phyloP scores from a whole-genome alignment of 2,113 vertebrate species.

The Tupaia chinensis region DNA sequence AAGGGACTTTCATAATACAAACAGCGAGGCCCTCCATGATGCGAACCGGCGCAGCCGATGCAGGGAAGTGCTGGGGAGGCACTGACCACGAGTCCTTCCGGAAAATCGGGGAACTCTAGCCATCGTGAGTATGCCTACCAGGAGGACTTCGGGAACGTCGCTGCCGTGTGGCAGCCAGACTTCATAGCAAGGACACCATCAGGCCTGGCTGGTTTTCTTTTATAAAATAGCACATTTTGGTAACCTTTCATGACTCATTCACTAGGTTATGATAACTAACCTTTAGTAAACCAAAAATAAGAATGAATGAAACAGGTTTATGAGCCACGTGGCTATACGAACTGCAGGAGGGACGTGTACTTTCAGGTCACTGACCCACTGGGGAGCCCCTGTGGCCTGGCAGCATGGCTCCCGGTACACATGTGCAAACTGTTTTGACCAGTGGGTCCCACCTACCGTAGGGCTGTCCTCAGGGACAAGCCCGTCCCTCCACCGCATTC shows the following conservation, averaged over 20 bases:
- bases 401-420: neutral
- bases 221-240: neutral
- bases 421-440: neutral
- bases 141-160: neutral
- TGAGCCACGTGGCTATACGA: constrained; percentile 3
- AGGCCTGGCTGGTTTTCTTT: neutral
- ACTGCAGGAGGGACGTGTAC: neutral
- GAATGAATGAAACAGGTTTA: neutral
- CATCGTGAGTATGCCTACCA: neutral
- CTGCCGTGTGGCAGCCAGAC: neutral
- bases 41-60: neutral
- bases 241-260: neutral
- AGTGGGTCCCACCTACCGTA: neutral
- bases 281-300: constrained; percentile 8
- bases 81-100: neutral
- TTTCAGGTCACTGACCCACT: neutral
- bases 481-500: no score
- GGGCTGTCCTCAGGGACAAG: neutral
- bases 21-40: neutral
- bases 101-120: neutral
- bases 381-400: neutral
- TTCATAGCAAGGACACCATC: neutral
- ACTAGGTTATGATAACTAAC: constrained; percentile 7
- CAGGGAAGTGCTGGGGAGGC: neutral
- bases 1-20: neutral